phyloP scores from a whole-genome alignment of 2,113 vertebrate genomes.

The Recurvirostra avosetta region DNA sequence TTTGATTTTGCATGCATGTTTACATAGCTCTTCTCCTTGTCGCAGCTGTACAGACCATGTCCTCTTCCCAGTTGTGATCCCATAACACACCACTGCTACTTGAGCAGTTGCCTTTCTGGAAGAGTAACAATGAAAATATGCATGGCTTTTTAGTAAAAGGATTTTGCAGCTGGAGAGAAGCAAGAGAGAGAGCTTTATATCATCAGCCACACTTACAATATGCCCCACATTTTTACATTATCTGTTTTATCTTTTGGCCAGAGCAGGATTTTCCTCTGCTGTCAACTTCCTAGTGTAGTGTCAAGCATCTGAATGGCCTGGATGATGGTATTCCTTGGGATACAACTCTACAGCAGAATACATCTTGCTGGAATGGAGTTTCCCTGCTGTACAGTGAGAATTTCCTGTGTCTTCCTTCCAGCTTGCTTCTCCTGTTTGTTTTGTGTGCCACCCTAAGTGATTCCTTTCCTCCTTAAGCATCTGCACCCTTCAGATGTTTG shows the following conservation, averaged over 20 bases:
- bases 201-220: neutral
- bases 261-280: neutral
- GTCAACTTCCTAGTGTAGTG: neutral
- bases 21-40: neutral
- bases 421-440: constrained; percentile 39
- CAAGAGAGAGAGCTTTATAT: neutral
- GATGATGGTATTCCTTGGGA: neutral
- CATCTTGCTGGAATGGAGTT: neutral
- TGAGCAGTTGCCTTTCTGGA: neutral
- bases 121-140: neutral
- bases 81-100: neutral
- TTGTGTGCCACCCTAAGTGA: constrained; percentile 36
- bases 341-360: neutral
- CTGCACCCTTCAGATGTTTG: constrained; percentile 61
- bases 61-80: neutral
- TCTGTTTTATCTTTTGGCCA: neutral
- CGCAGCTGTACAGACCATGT: neutral
- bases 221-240: neutral
- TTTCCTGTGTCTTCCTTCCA: neutral
- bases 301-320: neutral
- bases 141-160: neutral
- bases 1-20: neutral
- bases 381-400: neutral
- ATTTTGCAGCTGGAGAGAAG: neutral
- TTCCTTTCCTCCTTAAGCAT: constrained; percentile 62